These are phyloP conservation scores for Temnothorax ravouxi DNA, from an alignment of 2,888 invertebrate genomes.

Conservation along the genomic window DNA sequence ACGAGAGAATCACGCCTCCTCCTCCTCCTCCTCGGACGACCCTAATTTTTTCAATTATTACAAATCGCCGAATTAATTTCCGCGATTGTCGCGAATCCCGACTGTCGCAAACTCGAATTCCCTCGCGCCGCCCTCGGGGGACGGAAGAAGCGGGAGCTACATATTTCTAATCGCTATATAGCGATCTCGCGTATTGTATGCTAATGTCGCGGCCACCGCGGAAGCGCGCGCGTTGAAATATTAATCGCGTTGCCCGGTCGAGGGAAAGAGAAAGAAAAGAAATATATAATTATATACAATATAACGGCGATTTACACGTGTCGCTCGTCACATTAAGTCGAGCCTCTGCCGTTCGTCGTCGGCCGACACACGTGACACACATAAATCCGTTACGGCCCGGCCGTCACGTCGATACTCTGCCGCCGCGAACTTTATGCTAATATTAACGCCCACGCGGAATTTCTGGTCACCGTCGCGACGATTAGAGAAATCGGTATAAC, in stretches of 20 bases:
- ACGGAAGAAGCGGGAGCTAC: not conserved
- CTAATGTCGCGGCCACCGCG: constrained; percentile 14
- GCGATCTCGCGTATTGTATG: constrained; percentile 12
- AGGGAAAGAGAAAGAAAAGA: not conserved
- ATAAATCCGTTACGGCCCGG: constrained; percentile 2
- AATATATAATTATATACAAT: not conserved
- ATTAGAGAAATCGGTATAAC: constrained; percentile 1
- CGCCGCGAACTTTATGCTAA: not conserved
- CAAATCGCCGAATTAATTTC: constrained; percentile 35
- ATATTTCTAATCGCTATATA: not conserved
- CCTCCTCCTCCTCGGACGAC: constrained; percentile 17
- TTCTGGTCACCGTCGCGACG: not conserved
- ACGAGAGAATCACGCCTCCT: constrained; percentile 9
- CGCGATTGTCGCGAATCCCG: not conserved
- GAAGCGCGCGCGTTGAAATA: not conserved
- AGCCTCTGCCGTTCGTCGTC: not conserved
- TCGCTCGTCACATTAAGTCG: constrained; percentile 11
- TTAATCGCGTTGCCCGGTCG: not conserved
- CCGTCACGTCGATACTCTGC: not conserved
- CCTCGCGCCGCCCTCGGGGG: not conserved
- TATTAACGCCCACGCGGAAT: constrained; percentile 21
- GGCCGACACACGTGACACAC: not conserved
- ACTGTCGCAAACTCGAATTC: not conserved
- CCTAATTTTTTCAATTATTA: constrained; percentile 45
- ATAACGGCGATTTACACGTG: not conserved